Evolutionary conservation across 2,888 invertebrate genomes (phyloP).

Genomic region (Petrolisthes cinctipes): DNA sequence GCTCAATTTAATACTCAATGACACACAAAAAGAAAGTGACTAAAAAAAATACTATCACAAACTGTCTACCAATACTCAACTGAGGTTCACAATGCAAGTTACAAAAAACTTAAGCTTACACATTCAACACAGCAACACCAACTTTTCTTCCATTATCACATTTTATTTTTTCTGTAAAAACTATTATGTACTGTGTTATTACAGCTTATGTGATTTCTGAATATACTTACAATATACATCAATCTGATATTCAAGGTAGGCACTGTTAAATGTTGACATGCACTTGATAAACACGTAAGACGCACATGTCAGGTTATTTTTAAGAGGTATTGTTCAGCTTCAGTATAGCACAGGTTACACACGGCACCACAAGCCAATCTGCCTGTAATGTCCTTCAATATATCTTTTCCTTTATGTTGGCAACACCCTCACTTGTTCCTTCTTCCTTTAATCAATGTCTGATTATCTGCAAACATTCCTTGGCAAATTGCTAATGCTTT

Average conservation of each 20-base stretch:
- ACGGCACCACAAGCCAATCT: no score
- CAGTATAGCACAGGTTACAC: not conserved
- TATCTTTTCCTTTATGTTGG: no score
- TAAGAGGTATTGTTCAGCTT: constrained; percentile 30
- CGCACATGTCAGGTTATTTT: constrained; percentile 44
- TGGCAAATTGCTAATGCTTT: no score
- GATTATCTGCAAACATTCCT: no score
- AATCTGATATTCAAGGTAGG: constrained; percentile 52
- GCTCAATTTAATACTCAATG: constrained; percentile 57
- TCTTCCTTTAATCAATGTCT: no score
- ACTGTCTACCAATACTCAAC: constrained; percentile 51
- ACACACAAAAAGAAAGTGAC: constrained; percentile 58
- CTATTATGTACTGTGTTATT: constrained; percentile 53
- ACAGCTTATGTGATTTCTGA: constrained; percentile 45
- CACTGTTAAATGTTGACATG: constrained; percentile 46
- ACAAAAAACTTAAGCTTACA: constrained; percentile 52
- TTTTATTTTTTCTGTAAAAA: constrained; percentile 41
- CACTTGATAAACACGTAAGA: constrained; percentile 33
- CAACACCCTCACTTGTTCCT: no score
- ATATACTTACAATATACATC: constrained; percentile 45
- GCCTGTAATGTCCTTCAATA: no score
- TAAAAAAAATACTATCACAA: constrained; percentile 58
- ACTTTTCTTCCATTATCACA: constrained; percentile 47
- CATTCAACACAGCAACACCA: constrained; percentile 41
- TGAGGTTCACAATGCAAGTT: constrained; percentile 52